These are phyloP conservation scores for Lophotriccus pileatus DNA, from an alignment of 2,797 vertebrate species.

Conservation along the genomic window DNA sequence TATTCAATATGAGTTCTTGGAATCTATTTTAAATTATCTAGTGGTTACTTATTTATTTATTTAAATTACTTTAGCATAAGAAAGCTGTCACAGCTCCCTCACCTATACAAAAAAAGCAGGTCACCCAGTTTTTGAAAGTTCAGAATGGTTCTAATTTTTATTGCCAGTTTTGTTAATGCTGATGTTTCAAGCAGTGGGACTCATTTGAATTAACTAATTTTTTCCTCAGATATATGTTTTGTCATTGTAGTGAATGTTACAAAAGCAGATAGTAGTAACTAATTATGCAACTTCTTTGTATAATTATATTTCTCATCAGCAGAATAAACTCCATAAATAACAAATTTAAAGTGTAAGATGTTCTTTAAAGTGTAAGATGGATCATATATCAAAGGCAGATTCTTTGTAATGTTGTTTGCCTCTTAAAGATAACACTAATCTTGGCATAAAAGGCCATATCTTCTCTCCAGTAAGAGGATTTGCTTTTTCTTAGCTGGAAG, in stretches of 20 bases:
- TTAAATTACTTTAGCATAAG: neutral
- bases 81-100: neutral
- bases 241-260: neutral
- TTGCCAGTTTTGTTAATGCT: neutral
- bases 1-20: neutral
- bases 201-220: neutral
- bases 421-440: constrained; percentile 4
- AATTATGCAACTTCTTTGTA: neutral
- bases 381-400: neutral
- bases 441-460: neutral
- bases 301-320: constrained; percentile 22
- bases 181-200: neutral
- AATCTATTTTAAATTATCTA: neutral
- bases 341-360: neutral
- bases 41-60: neutral
- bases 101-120: neutral
- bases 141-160: neutral
- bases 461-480: neutral
- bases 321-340: constrained; percentile 34
- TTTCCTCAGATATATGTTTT: neutral
- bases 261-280: neutral
- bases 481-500: neutral
- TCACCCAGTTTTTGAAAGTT: neutral
- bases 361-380: constrained; percentile 2
- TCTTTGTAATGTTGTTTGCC: neutral